These are phyloP conservation scores for Sardinella longiceps DNA, from an alignment of 2,797 vertebrate species.

Conservation along the genomic window DNA sequence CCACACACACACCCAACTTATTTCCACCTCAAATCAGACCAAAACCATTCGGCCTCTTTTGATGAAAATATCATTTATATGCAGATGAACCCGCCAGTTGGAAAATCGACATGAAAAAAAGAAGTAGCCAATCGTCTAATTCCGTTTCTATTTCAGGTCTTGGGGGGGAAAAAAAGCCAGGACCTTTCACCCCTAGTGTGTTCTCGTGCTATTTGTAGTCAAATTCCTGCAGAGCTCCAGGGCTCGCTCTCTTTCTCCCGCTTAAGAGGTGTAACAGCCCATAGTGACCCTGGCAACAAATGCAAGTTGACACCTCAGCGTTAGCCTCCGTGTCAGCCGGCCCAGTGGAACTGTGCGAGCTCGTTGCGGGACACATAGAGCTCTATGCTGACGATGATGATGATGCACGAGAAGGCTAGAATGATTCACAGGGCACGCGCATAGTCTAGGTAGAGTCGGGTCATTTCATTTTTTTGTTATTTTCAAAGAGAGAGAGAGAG, in stretches of 20 bases:
- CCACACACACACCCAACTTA: neutral
- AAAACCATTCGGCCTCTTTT: neutral
- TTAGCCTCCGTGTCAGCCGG: neutral
- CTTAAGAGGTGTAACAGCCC: neutral
- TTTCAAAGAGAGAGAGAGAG: neutral
- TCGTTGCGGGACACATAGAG: neutral
- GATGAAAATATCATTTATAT: constrained; percentile 17
- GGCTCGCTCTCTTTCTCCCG: neutral
- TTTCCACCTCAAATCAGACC: constrained; percentile 39
- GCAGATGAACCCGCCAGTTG: constrained; percentile 6
- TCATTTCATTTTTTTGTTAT: neutral
- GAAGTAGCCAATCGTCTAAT: neutral
- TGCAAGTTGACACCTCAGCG: neutral
- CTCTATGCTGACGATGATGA: neutral
- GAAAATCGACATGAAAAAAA: neutral
- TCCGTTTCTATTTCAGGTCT: neutral
- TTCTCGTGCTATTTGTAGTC: neutral
- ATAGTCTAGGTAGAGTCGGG: neutral
- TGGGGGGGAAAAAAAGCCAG: neutral
- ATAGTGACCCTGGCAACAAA: neutral
- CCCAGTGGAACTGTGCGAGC: neutral
- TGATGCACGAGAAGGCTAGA: neutral
- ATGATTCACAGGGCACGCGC: neutral
- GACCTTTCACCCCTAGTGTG: neutral
- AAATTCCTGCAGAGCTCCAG: neutral